These are phyloP conservation scores for Dysidea cf. avara DNA, from an alignment of 37 sponge, comb jelly and placozoan genomes.

Conservation along the genomic window DNA sequence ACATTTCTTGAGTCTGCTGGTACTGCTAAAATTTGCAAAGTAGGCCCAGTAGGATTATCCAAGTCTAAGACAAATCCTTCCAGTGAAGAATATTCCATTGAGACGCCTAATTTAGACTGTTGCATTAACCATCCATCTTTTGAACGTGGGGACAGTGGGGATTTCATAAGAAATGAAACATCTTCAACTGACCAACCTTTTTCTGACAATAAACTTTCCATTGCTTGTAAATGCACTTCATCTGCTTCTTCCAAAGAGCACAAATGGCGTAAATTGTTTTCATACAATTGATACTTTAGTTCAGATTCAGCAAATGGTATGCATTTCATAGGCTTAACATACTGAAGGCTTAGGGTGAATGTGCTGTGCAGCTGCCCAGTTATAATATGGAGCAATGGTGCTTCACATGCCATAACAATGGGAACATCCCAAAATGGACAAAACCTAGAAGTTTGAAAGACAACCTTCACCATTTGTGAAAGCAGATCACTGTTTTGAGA, in stretches of 20 bases:
- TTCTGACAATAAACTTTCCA: constrained; percentile 31
- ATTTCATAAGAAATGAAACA: constrained; percentile 39
- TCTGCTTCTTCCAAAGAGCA: constrained; percentile 23
- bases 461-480: background rate
- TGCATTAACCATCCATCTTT: constrained; percentile 68
- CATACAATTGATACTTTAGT: constrained; percentile 69
- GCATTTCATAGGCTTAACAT: no score
- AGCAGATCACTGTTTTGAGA: constrained; percentile 23
- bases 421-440: constrained; percentile 68
- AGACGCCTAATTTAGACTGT: constrained; percentile 16
- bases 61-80: constrained; percentile 44
- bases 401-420: constrained; percentile 59
- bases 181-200: constrained; percentile 58
- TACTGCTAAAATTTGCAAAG: constrained; percentile 30
- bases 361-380: constrained; percentile 30
- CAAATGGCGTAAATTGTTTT: constrained; percentile 48
- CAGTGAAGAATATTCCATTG: constrained; percentile 33
- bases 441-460: constrained; percentile 28
- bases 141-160: constrained; percentile 45
- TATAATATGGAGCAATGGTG: constrained; percentile 40
- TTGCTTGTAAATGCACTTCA: constrained; percentile 20
- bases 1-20: constrained; percentile 5
- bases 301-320: no score
- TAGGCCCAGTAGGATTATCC: constrained; percentile 28
- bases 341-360: constrained; percentile 31